Base-by-base conservation (phyloP, 2,113 vertebrate species). In the Apteryx owenii region DNA sequence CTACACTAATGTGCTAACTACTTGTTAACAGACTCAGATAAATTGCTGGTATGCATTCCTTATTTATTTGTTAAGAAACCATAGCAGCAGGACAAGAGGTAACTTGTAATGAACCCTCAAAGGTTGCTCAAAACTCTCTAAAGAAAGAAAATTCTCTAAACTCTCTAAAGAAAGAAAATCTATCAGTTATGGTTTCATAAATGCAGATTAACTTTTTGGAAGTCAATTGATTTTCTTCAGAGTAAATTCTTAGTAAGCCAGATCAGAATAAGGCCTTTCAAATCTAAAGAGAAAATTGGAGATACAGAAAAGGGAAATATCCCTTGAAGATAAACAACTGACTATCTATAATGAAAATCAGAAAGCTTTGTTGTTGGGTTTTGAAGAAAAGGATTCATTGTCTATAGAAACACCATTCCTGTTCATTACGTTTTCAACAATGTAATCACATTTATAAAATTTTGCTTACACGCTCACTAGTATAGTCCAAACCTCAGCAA, bases 331-430 rank as follows among this genome's bases (percentile, higher is more conserved):
- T 83, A 97, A 94, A 97, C 44, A 95, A 95, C 71, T 79, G 23
- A 61, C 89, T 98, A 98, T 98, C 98, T 98, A 94, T 98, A 98
- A 98, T 98, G 97, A 98, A 96, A 98, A 98, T 98, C 97, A 97
- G 87, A 97, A 95, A 90, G 65, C 89, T 98, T 95, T 97, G 89
- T 89, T 53, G 46, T 82, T 51, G 86, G 42, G n/a, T 96, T 88
- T 33, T 81, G 65, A 42, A 73, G 81, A 94, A 94, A 93, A 95
- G 53, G 40, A 90, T 95, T 94, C 88, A 97, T 98, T 97, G 92
- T 97, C 90, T 97, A 15, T 66, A 96, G 94, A 98, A 97, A 96
- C 82, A 38, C 50, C 85, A 89, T 95, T 98, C 78, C 17, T 96
- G 53, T 90, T 98, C 88, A 95, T 97, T 97, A 95, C 85, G 70